Conservation (phyloP, 1,140 invertebrate species). For the Papilio aristodemus region DNA sequence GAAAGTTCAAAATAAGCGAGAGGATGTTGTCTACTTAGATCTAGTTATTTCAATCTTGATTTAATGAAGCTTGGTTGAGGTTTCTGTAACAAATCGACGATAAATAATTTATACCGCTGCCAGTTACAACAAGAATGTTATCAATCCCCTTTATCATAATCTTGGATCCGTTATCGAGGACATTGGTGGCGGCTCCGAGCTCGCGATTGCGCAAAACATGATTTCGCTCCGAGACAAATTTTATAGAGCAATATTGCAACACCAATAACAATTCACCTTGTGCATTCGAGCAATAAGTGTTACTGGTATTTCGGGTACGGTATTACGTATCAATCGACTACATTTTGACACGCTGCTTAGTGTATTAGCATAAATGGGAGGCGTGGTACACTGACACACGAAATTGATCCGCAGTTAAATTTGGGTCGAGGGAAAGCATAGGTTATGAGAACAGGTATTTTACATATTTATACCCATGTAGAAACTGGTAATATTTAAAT, state of each 20-base stretch:
- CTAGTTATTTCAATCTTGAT: conserved; percentile 9
- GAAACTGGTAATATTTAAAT: conserved; percentile 13
- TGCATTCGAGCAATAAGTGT: conserved; percentile 48
- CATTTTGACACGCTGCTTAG: conserved; percentile 33
- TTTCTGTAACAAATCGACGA: conserved; percentile 33
- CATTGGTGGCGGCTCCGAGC: conserved; percentile 24
- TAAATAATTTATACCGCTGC: conserved; percentile 41
- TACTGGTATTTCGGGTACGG: conserved; percentile 43
- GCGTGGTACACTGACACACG: conserved; percentile 27
- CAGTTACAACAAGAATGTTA: conserved; percentile 42
- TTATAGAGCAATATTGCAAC: conserved; percentile 53
- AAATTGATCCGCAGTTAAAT: conserved; percentile 24
- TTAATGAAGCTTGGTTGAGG: not conserved
- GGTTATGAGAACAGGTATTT: conserved; percentile 23
- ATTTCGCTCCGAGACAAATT: conserved; percentile 52
- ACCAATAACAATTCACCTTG: conserved; percentile 48
- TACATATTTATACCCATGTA: conserved; percentile 7
- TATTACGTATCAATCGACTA: conserved; percentile 40
- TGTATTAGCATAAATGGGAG: conserved; percentile 33
- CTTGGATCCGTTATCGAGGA: conserved; percentile 40
- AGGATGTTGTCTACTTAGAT: not conserved
- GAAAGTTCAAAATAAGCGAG: not conserved
- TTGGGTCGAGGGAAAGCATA: conserved; percentile 27
- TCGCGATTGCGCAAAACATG: conserved; percentile 43
- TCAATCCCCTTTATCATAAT: conserved; percentile 41